Evolutionary conservation across 2,888 invertebrate genomes (phyloP).

Genomic region (Trachelus iudaicus): DNA sequence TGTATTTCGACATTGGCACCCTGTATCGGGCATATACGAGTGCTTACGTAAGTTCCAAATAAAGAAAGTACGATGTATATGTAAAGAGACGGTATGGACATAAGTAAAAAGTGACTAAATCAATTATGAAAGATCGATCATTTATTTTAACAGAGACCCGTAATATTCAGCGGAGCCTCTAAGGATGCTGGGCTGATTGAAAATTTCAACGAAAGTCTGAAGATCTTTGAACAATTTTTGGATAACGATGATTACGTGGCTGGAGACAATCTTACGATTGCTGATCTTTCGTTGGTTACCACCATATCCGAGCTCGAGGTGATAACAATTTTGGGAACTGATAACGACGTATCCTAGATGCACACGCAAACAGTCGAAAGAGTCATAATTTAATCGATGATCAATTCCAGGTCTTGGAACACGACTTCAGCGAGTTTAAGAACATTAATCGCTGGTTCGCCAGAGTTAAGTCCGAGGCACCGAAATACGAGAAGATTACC

Average conservation of each 20-base stretch:
- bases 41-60: conserved; percentile 74
- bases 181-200: conserved; percentile 74
- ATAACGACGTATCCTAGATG: too few relatives aligned
- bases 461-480: conserved; percentile 70
- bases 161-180: conserved; percentile 68
- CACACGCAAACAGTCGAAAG: too few relatives aligned
- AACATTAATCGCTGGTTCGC: conserved; percentile 76
- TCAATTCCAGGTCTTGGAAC: conserved; percentile 28
- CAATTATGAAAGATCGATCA: too few relatives aligned
- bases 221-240: conserved; percentile 75
- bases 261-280: conserved; percentile 77
- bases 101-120: too few relatives aligned
- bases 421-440: conserved; percentile 76
- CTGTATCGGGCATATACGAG: conserved; percentile 78
- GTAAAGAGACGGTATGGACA: neutral
- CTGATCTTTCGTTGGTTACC: conserved; percentile 78
- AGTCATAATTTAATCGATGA: too few relatives aligned
- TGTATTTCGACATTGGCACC: conserved; percentile 83
- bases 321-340: too few relatives aligned
- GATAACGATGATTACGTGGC: conserved; percentile 76
- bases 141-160: conserved; percentile 29
- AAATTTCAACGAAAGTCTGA: conserved; percentile 76
- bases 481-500: conserved; percentile 31
- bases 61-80: neutral
- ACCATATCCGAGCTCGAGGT: conserved; percentile 67